phyloP scores from a whole-genome alignment of 1,140 invertebrate genomes.

The Drosophila burlai region DNA sequence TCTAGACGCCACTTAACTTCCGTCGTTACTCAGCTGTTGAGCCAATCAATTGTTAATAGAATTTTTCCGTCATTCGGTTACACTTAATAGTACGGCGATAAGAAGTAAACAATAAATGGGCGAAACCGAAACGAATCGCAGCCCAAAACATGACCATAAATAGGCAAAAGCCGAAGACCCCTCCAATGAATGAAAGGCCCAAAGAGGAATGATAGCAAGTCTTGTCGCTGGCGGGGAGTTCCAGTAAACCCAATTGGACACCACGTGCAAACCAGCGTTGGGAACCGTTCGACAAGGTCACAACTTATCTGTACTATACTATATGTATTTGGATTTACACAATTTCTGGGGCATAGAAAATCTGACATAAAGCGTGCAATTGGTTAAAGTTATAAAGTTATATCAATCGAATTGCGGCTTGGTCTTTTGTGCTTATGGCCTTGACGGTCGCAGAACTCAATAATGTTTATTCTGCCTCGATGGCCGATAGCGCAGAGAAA shows the following conservation, averaged over 20 bases:
- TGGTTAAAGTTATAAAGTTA: background rate
- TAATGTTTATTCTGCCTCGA: conserved; percentile 22
- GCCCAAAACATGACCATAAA: conserved; percentile 75
- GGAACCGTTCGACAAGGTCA: conserved; percentile 53
- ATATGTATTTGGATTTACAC: background rate
- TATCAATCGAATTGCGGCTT: conserved; percentile 11
- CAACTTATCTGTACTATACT: conserved; percentile 41
- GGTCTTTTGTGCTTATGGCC: conserved; percentile 7
- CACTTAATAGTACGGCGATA: conserved; percentile 39
- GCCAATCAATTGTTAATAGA: conserved; percentile 48
- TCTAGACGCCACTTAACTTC: conserved; percentile 11
- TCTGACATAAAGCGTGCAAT: background rate
- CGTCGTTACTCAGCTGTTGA: conserved; percentile 34
- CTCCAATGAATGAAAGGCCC: conserved; percentile 32
- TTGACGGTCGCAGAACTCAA: conserved; percentile 16
- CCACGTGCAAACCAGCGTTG: conserved; percentile 18
- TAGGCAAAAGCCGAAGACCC: conserved; percentile 58
- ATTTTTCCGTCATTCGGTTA: conserved; percentile 30
- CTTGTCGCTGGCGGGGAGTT: background rate
- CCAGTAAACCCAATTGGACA: conserved; percentile 16
- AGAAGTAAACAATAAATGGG: conserved; percentile 48
- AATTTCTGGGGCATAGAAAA: background rate
- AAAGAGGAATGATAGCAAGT: background rate
- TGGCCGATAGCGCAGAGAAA: conserved; percentile 21
- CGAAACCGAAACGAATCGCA: conserved; percentile 32